A percentile compares a stretch with the other conserved stretches of the same genome.
Conservation (phyloP, 2,888 invertebrate species). For the Chrysopilus asiliformis region DNA sequence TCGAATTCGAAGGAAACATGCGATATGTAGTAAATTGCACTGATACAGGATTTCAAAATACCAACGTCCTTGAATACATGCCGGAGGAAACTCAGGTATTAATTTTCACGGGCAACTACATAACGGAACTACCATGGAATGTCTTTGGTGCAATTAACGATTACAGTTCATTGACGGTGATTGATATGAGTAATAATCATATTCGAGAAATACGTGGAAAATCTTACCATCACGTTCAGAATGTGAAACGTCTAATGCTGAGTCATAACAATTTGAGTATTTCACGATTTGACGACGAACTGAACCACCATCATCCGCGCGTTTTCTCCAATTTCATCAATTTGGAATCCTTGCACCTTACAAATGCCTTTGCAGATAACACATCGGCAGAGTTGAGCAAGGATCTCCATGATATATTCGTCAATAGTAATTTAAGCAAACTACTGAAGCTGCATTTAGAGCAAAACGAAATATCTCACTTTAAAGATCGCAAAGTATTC, state of each 20-base stretch:
- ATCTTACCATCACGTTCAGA: slow-evolving; percentile 57
- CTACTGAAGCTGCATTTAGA: slow-evolving; percentile 59
- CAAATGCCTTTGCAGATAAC: slow-evolving; percentile 57
- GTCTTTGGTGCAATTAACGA: slow-evolving; percentile 51
- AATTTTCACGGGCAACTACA: slow-evolving; percentile 56
- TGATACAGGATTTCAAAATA: slow-evolving; percentile 43
- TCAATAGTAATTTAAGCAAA: slow-evolving; percentile 49
- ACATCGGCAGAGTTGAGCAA: slow-evolving; percentile 45
- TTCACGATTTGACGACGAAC: slow-evolving; percentile 40
- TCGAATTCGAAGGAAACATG: slow-evolving; percentile 38
- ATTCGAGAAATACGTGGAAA: slow-evolving; percentile 59
- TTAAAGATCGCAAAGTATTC: slow-evolving; percentile 51
- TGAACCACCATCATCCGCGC: slow-evolving; percentile 49
- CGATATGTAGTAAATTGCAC: slow-evolving; percentile 60
- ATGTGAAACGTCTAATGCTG: slow-evolving; percentile 51
- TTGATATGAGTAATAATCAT: slow-evolving; percentile 61
- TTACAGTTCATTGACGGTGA: slow-evolving; percentile 44
- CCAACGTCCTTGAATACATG: slow-evolving; percentile 44
- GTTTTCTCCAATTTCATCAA: slow-evolving; percentile 57
- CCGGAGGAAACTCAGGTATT: slow-evolving; percentile 53
- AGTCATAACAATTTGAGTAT: slow-evolving; percentile 57
- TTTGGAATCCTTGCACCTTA: slow-evolving; percentile 54
- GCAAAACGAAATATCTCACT: slow-evolving; percentile 57
- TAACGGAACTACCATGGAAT: slow-evolving; percentile 52
- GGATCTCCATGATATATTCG: slow-evolving; percentile 57